Percentiles rank a stretch among this genome's conserved stretches.
Evolutionary conservation across 2,797 vertebrate genomes (phyloP).

Genomic region (Pogonophryne albipinna): DNA sequence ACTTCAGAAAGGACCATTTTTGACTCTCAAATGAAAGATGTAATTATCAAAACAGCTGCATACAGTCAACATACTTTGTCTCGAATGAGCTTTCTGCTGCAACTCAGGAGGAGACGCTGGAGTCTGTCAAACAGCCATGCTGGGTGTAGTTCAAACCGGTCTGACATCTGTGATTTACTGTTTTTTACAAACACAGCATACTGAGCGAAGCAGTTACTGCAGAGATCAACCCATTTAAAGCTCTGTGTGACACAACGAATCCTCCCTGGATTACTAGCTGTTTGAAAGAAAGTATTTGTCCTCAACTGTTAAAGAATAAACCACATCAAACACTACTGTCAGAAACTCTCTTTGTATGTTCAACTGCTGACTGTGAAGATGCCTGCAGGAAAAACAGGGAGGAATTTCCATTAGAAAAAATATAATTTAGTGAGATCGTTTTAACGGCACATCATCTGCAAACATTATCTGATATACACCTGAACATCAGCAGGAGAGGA

Average conservation of each 20-base stretch:
- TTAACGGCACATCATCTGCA: background rate
- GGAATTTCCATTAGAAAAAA: background rate
- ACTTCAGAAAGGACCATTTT: conserved; percentile 30
- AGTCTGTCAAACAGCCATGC: conserved; percentile 46
- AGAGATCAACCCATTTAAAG: too few species aligned
- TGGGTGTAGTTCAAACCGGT: conserved; percentile 46
- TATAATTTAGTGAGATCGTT: too few species aligned
- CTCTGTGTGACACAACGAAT: background rate
- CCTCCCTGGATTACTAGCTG: background rate
- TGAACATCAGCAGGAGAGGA: too few species aligned
- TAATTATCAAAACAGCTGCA: conserved; percentile 61
- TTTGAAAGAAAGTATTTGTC: background rate
- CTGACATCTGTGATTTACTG: background rate
- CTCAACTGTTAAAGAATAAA: background rate
- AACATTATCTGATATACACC: too few species aligned
- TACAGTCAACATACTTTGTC: conserved; percentile 45
- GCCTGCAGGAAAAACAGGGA: too few species aligned
- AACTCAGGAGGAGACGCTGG: conserved; percentile 47
- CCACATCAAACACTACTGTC: background rate
- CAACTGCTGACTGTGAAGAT: background rate
- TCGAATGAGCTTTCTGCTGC: conserved; percentile 52
- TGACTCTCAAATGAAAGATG: conserved; percentile 34
- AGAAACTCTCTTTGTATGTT: background rate
- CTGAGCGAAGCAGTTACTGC: background rate
- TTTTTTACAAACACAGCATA: background rate